Percentiles rank a stretch among this genome's conserved stretches.
These are phyloP conservation scores for Lamellibrachia luymesi DNA, from an alignment of 1,140 invertebrate genomes.

Conservation along the genomic window DNA sequence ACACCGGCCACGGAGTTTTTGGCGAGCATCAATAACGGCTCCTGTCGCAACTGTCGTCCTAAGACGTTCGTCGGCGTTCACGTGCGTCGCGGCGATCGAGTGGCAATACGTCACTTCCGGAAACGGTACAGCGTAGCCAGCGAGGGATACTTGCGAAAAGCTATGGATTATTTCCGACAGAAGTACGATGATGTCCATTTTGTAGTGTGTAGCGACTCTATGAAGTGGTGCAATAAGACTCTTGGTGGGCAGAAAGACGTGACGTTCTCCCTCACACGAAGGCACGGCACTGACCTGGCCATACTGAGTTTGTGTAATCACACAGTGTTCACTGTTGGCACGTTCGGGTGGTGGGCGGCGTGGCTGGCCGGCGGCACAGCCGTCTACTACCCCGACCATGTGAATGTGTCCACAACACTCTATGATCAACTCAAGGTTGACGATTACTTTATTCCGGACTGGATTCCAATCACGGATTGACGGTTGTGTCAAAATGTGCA, in stretches of 20 bases:
- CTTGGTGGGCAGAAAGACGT: not conserved
- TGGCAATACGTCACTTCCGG: not conserved
- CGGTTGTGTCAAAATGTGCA: not conserved
- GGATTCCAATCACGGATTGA: constrained; percentile 20
- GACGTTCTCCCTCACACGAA: not conserved
- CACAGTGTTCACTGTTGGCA: constrained; percentile 69
- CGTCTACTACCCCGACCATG: constrained; percentile 33
- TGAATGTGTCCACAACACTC: constrained; percentile 20
- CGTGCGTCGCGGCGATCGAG: not conserved
- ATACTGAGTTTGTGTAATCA: constrained; percentile 68
- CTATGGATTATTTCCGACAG: not conserved
- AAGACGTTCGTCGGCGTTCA: not conserved
- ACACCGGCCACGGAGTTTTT: not conserved
- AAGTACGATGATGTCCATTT: not conserved
- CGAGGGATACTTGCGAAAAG: not conserved
- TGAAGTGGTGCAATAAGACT: not conserved
- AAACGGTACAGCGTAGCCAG: not conserved
- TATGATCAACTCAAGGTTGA: not conserved
- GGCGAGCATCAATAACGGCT: not conserved
- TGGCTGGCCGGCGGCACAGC: constrained; percentile 52
- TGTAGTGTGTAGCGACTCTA: not conserved
- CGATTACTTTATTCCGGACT: constrained; percentile 18
- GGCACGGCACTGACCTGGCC: constrained; percentile 58
- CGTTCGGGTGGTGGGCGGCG: constrained; percentile 68
- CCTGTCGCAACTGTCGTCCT: not conserved